Base-by-base conservation (phyloP, 2,888 invertebrate species). In the Neuroscelio doddi region DNA sequence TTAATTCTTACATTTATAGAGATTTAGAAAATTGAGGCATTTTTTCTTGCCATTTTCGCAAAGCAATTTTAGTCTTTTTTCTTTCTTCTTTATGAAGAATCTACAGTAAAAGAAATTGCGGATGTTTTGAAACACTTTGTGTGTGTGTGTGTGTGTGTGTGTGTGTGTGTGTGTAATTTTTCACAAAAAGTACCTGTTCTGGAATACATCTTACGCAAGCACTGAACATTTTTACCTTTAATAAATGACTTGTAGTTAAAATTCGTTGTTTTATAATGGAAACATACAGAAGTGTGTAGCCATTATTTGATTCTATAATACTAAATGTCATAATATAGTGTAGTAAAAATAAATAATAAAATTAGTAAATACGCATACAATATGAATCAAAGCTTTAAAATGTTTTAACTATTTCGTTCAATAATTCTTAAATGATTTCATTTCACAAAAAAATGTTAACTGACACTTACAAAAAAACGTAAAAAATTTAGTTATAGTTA, bases 111-210 rank as follows among this genome's bases (percentile, higher is more conserved):
- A n/a, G n/a, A n/a, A n/a, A n/a, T n/a, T n/a, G n/a, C n/a, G n/a
- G 5, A 21, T 21, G 21, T 2, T 3, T 21, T 3, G 5, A 21
- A 21, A 21, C 5, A 21, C 21, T 21, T 3, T n/a, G n/a, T n/a
- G n/a, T n/a, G n/a, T n/a, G n/a, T n/a, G n/a, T n/a, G n/a, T n/a
- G n/a, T n/a, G n/a, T n/a, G n/a, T n/a, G n/a, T n/a, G n/a, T n/a
- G n/a, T n/a, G n/a, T n/a, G n/a, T n/a, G 26, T 26, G 26, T 8
- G 9, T 30, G 2, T 30, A 30, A 9, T 30, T 30, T 30, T 9
- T 9, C 30, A 30, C n/a, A 30, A 30, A 30, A 30, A 30, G 30
- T 30, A 30, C 30, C 30, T 30, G 30, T 30, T 30, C 10, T 30
- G 10, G 10, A 30, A 10, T 4, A 30, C n/a, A 10, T 10, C 10